Evolutionary conservation across 2,888 invertebrate genomes (phyloP).

Genomic region (Cataglyphis livida): DNA sequence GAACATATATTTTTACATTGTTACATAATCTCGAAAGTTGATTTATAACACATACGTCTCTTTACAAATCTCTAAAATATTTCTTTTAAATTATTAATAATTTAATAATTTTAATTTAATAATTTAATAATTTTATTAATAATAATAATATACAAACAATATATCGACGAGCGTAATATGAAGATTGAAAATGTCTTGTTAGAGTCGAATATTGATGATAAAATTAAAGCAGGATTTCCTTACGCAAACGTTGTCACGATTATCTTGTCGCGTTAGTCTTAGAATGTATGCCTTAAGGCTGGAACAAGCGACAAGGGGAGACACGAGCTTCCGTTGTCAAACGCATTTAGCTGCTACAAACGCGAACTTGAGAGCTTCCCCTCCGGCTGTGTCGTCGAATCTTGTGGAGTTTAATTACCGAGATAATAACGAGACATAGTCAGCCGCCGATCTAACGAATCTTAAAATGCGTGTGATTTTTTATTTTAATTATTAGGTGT

Average conservation of each 20-base stretch:
- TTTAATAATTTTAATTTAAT: neutral
- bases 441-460: slow-evolving; percentile 40
- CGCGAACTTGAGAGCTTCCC: slow-evolving; percentile 81
- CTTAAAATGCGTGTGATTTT: slow-evolving; percentile 31
- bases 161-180: neutral
- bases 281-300: slow-evolving; percentile 77
- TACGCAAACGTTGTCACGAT: slow-evolving; percentile 51
- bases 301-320: slow-evolving; percentile 78
- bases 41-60: neutral
- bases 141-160: neutral
- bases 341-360: slow-evolving; percentile 85
- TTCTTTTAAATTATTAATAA: neutral
- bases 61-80: neutral
- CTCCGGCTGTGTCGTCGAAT: slow-evolving; percentile 81
- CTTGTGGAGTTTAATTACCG: slow-evolving; percentile 83
- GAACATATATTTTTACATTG: neutral
- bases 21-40: neutral
- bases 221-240: slow-evolving; percentile 58
- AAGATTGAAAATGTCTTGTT: slow-evolving; percentile 3
- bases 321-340: slow-evolving; percentile 84
- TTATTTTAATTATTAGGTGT: slow-evolving; percentile 29
- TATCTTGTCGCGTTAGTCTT: slow-evolving; percentile 56
- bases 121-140: neutral
- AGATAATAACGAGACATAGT: slow-evolving; percentile 54
- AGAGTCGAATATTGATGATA: slow-evolving; percentile 19